A percentile compares a stretch with the other conserved stretches of the same genome.
Conservation (phyloP, 35 echinoderm and acorn worm species). For the Ophioderma brevispina region DNA sequence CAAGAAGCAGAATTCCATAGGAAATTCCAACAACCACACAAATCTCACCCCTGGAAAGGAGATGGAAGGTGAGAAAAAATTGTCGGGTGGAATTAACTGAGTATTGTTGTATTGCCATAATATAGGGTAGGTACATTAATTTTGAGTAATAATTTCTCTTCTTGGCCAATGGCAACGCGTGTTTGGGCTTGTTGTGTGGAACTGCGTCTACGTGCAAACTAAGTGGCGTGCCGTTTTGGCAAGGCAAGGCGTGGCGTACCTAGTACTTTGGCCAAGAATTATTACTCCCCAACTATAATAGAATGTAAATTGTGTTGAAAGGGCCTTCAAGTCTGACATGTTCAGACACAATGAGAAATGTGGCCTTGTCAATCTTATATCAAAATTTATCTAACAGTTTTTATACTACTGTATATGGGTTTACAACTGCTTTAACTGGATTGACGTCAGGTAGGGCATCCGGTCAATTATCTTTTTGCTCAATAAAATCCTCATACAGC, state of each 20-base stretch:
- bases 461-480: too few relatives aligned
- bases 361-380: too few relatives aligned
- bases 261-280: background rate
- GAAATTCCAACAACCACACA: conserved; percentile 63
- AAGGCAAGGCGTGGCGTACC: background rate
- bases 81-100: conserved; percentile 55
- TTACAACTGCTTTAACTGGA: too few relatives aligned
- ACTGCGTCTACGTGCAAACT: background rate
- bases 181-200: background rate
- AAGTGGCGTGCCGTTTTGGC: background rate
- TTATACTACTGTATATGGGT: too few relatives aligned
- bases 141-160: background rate
- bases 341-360: too few relatives aligned
- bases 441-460: too few relatives aligned
- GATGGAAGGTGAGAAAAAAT: conserved; percentile 43
- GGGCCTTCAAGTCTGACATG: too few relatives aligned
- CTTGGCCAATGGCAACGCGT: background rate
- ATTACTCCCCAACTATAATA: background rate
- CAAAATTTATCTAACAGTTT: too few relatives aligned
- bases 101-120: conserved; percentile 77
- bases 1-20: conserved; percentile 85
- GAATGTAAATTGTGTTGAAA: too few relatives aligned
- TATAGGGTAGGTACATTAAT: conserved; percentile 63
- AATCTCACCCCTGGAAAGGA: conserved; percentile 80
- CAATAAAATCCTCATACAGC: too few relatives aligned